Percentiles rank a stretch among this genome's conserved stretches.
Conservation (phyloP, 2,113 vertebrate species). For the Pica pica region DNA sequence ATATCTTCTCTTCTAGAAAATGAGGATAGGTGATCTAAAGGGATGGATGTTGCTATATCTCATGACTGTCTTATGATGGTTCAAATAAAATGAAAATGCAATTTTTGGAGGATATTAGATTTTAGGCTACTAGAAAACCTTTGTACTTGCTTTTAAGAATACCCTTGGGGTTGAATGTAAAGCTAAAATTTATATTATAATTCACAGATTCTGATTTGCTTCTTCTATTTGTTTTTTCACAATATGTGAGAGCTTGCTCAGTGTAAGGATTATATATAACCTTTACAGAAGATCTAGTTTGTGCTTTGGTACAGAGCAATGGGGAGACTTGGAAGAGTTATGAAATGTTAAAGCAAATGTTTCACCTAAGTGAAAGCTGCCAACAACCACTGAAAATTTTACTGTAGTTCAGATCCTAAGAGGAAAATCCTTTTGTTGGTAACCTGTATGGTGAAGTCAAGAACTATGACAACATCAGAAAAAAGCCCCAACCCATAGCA, state of each 20-base stretch:
- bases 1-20: neutral
- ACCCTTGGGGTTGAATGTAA: neutral
- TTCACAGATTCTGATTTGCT: neutral
- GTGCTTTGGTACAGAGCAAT: neutral
- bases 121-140: neutral
- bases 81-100: neutral
- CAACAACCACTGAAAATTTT: neutral
- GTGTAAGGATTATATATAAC: neutral
- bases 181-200: neutral
- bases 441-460: neutral
- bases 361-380: neutral
- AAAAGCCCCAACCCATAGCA: accelerated
- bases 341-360: neutral
- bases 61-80: neutral
- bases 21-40: neutral
- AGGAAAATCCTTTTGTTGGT: neutral
- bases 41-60: neutral
- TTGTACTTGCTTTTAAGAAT: neutral
- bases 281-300: neutral
- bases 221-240: neutral
- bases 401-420: neutral
- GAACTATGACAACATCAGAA: neutral
- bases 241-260: neutral
- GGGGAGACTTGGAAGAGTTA: neutral
- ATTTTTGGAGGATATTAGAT: neutral